phyloP scores from a whole-genome alignment of 2,888 invertebrate species.

The Drosophila siamana region DNA sequence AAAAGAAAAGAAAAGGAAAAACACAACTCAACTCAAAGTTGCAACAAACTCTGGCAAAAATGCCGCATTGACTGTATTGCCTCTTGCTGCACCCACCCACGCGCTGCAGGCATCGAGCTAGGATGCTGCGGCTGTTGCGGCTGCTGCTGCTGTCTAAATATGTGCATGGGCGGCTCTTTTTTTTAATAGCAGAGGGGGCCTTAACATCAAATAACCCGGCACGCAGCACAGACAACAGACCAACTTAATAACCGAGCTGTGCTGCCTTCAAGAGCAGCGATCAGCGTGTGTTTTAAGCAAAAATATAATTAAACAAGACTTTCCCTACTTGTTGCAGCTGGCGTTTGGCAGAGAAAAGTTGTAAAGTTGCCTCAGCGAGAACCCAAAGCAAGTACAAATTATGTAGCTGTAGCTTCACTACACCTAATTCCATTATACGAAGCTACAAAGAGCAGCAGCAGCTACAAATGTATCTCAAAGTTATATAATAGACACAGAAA shows the following conservation, averaged over 20 bases:
- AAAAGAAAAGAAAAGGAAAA: too few species aligned
- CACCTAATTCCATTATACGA: too few species aligned
- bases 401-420: background rate
- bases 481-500: background rate
- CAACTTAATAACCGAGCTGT: conserved; percentile 5
- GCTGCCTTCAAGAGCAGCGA: background rate
- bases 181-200: conserved; percentile 1
- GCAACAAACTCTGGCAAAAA: conserved; percentile 19
- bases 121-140: conserved; percentile 3
- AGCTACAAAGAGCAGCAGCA: too few species aligned
- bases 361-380: background rate
- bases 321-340: conserved; percentile 2
- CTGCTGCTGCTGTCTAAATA: conserved; percentile 42
- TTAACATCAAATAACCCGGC: conserved; percentile 47
- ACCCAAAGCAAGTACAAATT: background rate
- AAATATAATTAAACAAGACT: conserved; percentile 17
- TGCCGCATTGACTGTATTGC: background rate
- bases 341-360: background rate
- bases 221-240: conserved; percentile 1
- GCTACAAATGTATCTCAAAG: too few species aligned
- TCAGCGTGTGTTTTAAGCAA: background rate
- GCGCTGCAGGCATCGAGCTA: conserved; percentile 34
- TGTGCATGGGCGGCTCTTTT: conserved; percentile 54
- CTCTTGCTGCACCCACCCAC: conserved; percentile 61
- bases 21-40: conserved; percentile 33